A percentile compares a stretch with the other conserved stretches of the same genome.
phyloP scores from a whole-genome alignment of 2,888 invertebrate species.

The Mallateleia sp. region DNA sequence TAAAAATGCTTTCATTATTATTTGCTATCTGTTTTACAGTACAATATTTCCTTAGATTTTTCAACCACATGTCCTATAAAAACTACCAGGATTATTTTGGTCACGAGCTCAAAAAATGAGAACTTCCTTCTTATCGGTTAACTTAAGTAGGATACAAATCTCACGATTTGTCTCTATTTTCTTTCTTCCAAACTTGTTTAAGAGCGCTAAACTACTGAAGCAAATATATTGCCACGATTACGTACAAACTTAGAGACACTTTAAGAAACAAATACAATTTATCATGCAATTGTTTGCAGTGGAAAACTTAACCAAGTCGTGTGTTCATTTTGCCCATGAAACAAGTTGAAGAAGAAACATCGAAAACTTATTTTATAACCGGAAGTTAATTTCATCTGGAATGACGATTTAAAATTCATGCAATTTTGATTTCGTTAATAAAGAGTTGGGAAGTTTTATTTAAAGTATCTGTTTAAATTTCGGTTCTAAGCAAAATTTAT shows the following conservation, averaged over 20 bases:
- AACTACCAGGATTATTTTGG: too few species aligned
- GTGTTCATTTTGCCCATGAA: background rate
- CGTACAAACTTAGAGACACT: slow-evolving; percentile 5
- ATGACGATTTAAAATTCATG: too few species aligned
- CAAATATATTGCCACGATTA: slow-evolving; percentile 21
- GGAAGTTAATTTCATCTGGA: too few species aligned
- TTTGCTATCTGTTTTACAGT: too few species aligned
- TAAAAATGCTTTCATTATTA: too few species aligned
- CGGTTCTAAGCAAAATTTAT: too few species aligned
- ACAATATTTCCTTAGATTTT: too few species aligned
- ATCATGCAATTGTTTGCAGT: slow-evolving; percentile 5
- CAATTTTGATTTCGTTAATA: too few species aligned
- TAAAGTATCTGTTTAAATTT: too few species aligned
- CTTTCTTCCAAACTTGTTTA: slow-evolving; percentile 25
- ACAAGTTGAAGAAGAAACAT: background rate
- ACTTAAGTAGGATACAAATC: slow-evolving; percentile 22
- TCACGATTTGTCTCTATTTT: slow-evolving; percentile 24
- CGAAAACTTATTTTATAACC: too few species aligned
- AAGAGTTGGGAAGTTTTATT: too few species aligned
- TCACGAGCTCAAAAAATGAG: background rate
- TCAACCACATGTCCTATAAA: too few species aligned
- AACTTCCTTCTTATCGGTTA: background rate
- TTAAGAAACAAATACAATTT: slow-evolving; percentile 27
- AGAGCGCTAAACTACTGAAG: slow-evolving; percentile 27
- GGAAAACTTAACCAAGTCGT: background rate